These are phyloP conservation scores for Nemopilema nomurai DNA, from an alignment of 30 jellyfish, hydroid and myxozoan genomes.

Conservation along the genomic window DNA sequence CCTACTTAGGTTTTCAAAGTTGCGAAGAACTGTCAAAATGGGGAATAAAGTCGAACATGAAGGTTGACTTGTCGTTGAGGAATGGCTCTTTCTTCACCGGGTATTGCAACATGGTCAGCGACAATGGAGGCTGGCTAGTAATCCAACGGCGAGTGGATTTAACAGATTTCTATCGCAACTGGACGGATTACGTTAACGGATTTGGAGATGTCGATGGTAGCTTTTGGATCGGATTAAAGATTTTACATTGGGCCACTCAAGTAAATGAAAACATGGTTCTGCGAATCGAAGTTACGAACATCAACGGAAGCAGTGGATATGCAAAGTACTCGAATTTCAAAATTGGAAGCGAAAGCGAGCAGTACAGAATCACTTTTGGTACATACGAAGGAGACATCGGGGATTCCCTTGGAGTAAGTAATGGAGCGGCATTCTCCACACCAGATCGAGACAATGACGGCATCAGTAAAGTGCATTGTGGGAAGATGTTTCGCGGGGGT, in stretches of 20 bases:
- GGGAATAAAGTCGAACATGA: conserved; percentile 30
- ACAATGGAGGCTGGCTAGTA: conserved; percentile 67
- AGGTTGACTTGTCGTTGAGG: conserved; percentile 42
- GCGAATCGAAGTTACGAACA: conserved; percentile 30
- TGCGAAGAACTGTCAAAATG: conserved; percentile 41
- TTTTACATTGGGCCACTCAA: conserved; percentile 41
- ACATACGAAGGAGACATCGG: conserved; percentile 40
- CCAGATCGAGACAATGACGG: conserved; percentile 57
- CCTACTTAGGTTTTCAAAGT: conserved; percentile 29
- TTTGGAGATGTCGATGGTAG: conserved; percentile 58
- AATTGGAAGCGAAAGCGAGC: conserved; percentile 33
- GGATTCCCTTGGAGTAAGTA: conserved; percentile 26
- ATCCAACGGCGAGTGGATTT: conserved; percentile 39
- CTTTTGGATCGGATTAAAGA: conserved; percentile 66
- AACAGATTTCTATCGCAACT: conserved; percentile 49
- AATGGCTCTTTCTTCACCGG: conserved; percentile 57
- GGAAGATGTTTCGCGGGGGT: conserved; percentile 22
- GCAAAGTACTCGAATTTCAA: conserved; percentile 46
- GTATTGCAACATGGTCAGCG: conserved; percentile 59
- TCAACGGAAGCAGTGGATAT: conserved; percentile 39
- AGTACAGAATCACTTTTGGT: conserved; percentile 21
- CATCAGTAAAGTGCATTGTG: conserved; percentile 3
- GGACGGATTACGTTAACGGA: conserved; percentile 53
- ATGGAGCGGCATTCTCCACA: conserved; percentile 40
- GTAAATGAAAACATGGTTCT: neutral